Evolutionary conservation across 2,888 invertebrate genomes (phyloP).

Genomic region (Bellardia pandia): DNA sequence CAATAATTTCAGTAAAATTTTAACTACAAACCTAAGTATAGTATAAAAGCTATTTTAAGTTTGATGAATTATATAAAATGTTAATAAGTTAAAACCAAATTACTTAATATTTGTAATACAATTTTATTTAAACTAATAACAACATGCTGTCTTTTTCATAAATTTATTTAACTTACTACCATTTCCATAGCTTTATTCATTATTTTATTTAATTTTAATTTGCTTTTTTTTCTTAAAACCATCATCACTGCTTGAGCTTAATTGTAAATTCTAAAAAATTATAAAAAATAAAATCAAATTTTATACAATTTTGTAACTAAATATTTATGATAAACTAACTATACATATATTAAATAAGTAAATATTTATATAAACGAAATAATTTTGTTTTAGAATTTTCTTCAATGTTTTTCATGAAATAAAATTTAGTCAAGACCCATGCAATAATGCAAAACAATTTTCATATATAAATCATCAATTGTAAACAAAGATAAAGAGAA

Average conservation of each 20-base stretch:
- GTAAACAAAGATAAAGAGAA: background rate
- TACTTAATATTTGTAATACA: too few relatives aligned
- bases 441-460: background rate
- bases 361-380: conserved; percentile 26
- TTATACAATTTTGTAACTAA: conserved; percentile 64
- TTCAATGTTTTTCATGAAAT: background rate
- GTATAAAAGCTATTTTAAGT: conserved; percentile 34
- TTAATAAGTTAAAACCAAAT: background rate
- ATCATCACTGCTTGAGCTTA: conserved; percentile 63
- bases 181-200: background rate
- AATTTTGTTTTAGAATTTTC: conserved; percentile 11
- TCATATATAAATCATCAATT: background rate
- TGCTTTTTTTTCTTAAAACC: conserved; percentile 10
- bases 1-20: conserved; percentile 67
- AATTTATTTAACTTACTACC: too few relatives aligned
- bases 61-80: background rate
- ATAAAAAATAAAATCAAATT: conserved; percentile 47
- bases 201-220: background rate
- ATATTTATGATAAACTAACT: conserved; percentile 44
- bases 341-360: conserved; percentile 22
- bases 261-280: conserved; percentile 43
- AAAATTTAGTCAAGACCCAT: background rate
- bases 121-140: too few relatives aligned
- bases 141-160: too few relatives aligned
- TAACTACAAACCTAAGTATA: background rate